Evolutionary conservation across 2,888 invertebrate genomes (phyloP).

Genomic region (Caenorhabditis sp.): DNA sequence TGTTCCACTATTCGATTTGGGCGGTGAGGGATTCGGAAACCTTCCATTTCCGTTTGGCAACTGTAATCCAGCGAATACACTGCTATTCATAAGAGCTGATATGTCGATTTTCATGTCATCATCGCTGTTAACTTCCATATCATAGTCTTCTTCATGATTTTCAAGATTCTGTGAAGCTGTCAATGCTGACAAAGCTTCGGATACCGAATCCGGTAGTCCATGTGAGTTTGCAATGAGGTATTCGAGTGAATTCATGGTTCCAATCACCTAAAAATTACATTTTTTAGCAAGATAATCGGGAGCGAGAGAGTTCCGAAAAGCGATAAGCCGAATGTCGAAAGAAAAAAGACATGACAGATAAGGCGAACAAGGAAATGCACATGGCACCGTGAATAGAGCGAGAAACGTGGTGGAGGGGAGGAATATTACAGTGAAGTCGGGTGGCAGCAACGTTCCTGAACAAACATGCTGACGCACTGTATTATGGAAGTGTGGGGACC

Average conservation of each 20-base stretch:
- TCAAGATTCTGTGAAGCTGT: constrained; percentile 29
- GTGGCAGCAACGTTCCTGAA: constrained; percentile 54
- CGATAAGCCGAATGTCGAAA: constrained; percentile 4
- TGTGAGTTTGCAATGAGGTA: constrained; percentile 49
- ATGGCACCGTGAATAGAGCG: neutral
- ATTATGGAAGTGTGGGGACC: constrained; percentile 50
- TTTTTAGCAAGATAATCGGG: neutral
- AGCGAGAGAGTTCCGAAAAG: neutral
- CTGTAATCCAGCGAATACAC: constrained; percentile 25
- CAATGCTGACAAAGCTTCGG: constrained; percentile 37
- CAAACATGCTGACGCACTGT: constrained; percentile 51
- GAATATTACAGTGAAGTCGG: constrained; percentile 41
- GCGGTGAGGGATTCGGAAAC: constrained; percentile 50
- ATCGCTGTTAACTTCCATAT: constrained; percentile 57
- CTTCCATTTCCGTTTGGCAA: constrained; percentile 42
- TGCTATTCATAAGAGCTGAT: constrained; percentile 48
- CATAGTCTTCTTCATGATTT: constrained; percentile 49
- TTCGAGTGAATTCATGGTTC: constrained; percentile 53
- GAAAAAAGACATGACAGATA: constrained; percentile 1
- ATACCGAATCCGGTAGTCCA: constrained; percentile 16
- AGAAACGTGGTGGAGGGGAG: neutral
- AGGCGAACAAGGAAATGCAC: constrained; percentile 24
- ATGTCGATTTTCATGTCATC: constrained; percentile 64
- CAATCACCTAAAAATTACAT: constrained; percentile 25
- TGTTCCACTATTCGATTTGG: constrained; percentile 47